Base-by-base conservation (phyloP, 2,113 vertebrate species). In the Zapornia atra region DNA sequence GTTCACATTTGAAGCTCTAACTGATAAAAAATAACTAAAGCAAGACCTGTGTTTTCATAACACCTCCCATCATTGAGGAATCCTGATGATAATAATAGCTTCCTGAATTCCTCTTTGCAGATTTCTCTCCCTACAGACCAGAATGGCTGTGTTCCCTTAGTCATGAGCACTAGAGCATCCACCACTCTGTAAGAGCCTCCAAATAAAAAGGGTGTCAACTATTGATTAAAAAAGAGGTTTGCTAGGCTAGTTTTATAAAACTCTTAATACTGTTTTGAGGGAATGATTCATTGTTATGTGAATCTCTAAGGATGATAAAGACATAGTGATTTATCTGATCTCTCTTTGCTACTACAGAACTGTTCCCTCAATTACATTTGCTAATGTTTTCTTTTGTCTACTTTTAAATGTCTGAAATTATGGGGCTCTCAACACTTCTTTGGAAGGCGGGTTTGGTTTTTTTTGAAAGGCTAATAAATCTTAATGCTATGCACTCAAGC, bases 1-100 rank as follows among this genome's bases (percentile, higher is more conserved):
- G 60, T 89, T 85, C 64, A 36, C 51, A 54, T 96, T 65, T 81
- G 82, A 96, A 88, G 57, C 25, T 69, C 78, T 44, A 86, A 73
- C 72, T 75, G 88, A 60, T 68, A 92, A 90, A 72, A 57, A 25
- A 40, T 40, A 66, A 53, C 70, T 76, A 40, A 75, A 86, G 82
- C 61, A 84, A 86, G 68, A 51, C 31, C 44, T 36, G 25, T 95
- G 80, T 95, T 96, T 96, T 84, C 48, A 7, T 76, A 86, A 86
- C 86, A 94, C 21, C 72, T 53, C 29, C 13, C 16, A 36, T 53
- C 48, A 33, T 0, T 44, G 90, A 88, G 57, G 72, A 81, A 8
- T 85, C 44, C 24, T 46, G 56, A 28, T 46, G 56, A 28, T 11
- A 56, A n/a, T 34, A 48, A 20, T 0, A 71, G 80, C 53, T 81